These are phyloP conservation scores for Torymus aiolomorphi DNA, from an alignment of 2,888 invertebrate species.

Conservation along the genomic window DNA sequence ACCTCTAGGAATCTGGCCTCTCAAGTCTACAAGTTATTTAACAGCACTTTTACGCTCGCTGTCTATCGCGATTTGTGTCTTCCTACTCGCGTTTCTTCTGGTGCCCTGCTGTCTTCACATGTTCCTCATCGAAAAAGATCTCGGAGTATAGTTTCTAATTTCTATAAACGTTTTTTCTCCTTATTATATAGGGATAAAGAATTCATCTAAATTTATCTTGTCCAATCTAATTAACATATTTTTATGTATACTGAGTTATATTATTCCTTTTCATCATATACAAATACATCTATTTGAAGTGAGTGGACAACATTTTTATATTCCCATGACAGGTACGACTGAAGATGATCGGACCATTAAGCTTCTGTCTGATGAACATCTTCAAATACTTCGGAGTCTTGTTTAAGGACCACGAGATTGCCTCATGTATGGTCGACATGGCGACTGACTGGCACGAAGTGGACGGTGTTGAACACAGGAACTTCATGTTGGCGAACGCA, in stretches of 20 bases:
- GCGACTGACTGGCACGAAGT: slow-evolving; percentile 61
- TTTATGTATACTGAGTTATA: not conserved
- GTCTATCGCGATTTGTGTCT: slow-evolving; percentile 51
- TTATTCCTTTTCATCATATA: too few relatives aligned
- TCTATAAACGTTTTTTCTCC: not conserved
- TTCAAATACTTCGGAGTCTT: slow-evolving; percentile 63
- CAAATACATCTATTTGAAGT: too few relatives aligned
- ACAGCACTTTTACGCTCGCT: not conserved
- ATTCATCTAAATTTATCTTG: not conserved
- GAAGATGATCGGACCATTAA: slow-evolving; percentile 65
- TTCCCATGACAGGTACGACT: slow-evolving; percentile 51
- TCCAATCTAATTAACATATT: not conserved
- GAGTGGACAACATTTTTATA: not conserved
- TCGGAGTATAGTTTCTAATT: slow-evolving; percentile 12
- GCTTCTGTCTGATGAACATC: slow-evolving; percentile 65
- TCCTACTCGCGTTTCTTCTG: slow-evolving; percentile 64
- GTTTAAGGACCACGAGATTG: slow-evolving; percentile 57
- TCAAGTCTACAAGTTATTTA: not conserved
- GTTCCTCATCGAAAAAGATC: slow-evolving; percentile 60
- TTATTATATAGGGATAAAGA: not conserved
- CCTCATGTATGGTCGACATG: slow-evolving; percentile 61
- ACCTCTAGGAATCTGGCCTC: slow-evolving; percentile 52
- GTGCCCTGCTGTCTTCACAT: slow-evolving; percentile 64
- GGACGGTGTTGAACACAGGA: slow-evolving; percentile 41
- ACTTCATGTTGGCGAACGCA: slow-evolving; percentile 62